Evolutionary conservation across 1,140 invertebrate genomes (phyloP).

Genomic region (Conus ventricosus): DNA sequence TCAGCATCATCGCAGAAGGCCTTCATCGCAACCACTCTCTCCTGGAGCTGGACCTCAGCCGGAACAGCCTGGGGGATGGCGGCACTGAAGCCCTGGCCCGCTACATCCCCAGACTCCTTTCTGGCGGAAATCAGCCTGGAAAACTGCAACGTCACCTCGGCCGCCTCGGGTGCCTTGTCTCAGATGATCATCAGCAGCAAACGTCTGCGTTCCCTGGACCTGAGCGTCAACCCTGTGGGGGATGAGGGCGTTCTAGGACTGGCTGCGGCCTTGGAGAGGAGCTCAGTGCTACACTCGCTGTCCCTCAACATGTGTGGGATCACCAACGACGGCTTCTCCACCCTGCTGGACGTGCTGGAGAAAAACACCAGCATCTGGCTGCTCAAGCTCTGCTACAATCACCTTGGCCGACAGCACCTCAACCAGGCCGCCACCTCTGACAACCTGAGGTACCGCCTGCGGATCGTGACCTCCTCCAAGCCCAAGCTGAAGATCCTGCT

Average conservation of each 20-base stretch:
- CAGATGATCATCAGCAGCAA: constrained; percentile 65
- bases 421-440: constrained; percentile 63
- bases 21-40: constrained; percentile 57
- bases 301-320: constrained; percentile 72
- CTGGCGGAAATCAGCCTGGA: constrained; percentile 68
- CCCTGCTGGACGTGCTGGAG: constrained; percentile 66
- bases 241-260: constrained; percentile 66
- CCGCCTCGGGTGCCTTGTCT: constrained; percentile 60
- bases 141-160: constrained; percentile 68
- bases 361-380: constrained; percentile 61
- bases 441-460: constrained; percentile 63
- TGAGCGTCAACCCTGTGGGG: constrained; percentile 68
- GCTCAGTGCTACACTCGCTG: constrained; percentile 63
- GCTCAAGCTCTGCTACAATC: constrained; percentile 68
- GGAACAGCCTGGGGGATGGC: constrained; percentile 64
- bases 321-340: constrained; percentile 69
- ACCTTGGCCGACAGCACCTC: constrained; percentile 59
- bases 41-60: constrained; percentile 63
- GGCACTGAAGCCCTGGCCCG: constrained; percentile 63
- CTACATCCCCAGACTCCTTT: constrained; percentile 58
- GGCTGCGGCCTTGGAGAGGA: constrained; percentile 63
- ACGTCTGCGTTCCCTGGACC: constrained; percentile 61
- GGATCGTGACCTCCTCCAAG: constrained; percentile 69
- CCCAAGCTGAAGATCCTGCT: constrained; percentile 70
- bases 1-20: constrained; percentile 60